Conservation (phyloP, 2,797 vertebrate species). For the Notolabrus celidotus region DNA sequence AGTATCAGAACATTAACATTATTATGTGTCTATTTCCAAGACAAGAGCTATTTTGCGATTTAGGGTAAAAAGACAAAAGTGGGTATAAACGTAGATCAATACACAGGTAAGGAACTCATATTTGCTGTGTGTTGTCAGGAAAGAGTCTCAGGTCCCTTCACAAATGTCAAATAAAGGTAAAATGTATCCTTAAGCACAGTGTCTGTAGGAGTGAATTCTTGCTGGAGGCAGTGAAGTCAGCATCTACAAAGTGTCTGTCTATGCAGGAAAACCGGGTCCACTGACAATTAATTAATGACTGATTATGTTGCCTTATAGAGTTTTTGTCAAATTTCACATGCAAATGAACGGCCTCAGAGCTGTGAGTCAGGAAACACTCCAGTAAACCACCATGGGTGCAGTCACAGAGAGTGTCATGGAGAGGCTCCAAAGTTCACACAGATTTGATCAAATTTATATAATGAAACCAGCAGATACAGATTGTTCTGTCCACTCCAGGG, state of each 20-base stretch:
- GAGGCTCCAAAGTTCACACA: not conserved
- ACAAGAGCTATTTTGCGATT: not conserved
- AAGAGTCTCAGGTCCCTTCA: not conserved
- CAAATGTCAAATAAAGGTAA: too few relatives aligned
- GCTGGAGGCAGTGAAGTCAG: not conserved
- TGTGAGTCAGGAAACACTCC: constrained; percentile 2
- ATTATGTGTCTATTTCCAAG: not conserved
- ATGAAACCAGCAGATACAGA: too few relatives aligned
- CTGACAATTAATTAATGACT: constrained; percentile 6
- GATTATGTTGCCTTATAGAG: not conserved
- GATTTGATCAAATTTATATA: not conserved
- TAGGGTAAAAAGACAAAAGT: not conserved
- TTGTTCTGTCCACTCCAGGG: too few relatives aligned
- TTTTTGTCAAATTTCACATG: constrained; percentile 3
- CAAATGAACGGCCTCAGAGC: not conserved
- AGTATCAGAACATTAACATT: not conserved
- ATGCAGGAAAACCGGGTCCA: not conserved
- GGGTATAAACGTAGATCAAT: not conserved
- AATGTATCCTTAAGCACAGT: too few relatives aligned
- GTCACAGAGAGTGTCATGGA: not conserved
- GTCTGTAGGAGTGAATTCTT: not conserved
- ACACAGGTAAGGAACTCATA: not conserved
- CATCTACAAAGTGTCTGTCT: not conserved
- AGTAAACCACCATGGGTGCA: not conserved
- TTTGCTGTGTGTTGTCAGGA: not conserved